Conservation (phyloP, 2,113 vertebrate genomes). For the Hyaena hyaena region DNA sequence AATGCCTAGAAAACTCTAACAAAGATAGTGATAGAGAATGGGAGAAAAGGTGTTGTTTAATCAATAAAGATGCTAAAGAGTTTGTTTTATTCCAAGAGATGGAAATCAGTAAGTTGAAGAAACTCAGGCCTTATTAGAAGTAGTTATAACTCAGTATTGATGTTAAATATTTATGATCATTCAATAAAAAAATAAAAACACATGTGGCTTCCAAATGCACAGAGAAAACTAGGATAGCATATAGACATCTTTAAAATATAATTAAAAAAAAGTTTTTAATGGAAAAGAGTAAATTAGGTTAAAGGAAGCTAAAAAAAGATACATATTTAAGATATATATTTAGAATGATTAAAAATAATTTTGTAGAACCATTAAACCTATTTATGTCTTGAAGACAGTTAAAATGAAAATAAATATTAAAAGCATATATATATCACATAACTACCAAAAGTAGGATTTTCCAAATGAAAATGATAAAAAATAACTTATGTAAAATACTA, state of each 20-base stretch:
- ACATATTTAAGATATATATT: not conserved
- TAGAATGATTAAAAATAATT: not conserved
- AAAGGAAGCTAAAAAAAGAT: not conserved
- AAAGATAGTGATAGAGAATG: not conserved
- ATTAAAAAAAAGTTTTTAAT: not conserved
- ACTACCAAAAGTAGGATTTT: not conserved
- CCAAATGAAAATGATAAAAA: not conserved
- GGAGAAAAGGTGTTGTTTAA: not conserved
- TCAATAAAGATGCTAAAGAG: not conserved
- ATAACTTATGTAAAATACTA: not conserved
- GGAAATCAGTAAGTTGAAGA: not conserved
- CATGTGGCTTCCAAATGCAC: not conserved
- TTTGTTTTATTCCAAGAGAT: not conserved
- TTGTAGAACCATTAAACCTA: not conserved
- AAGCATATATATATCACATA: not conserved
- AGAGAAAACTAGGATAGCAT: not conserved
- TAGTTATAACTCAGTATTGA: not conserved
- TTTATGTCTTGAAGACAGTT: not conserved
- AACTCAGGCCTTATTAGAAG: not conserved
- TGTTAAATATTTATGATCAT: not conserved
- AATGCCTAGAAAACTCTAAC: not conserved
- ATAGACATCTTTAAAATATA: not conserved
- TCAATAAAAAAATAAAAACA: not conserved
- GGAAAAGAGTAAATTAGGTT: not conserved
- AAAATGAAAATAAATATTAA: not conserved